Evolutionary conservation across 2,888 invertebrate genomes (phyloP).

Genomic region (Rhorus exstirpatorius): DNA sequence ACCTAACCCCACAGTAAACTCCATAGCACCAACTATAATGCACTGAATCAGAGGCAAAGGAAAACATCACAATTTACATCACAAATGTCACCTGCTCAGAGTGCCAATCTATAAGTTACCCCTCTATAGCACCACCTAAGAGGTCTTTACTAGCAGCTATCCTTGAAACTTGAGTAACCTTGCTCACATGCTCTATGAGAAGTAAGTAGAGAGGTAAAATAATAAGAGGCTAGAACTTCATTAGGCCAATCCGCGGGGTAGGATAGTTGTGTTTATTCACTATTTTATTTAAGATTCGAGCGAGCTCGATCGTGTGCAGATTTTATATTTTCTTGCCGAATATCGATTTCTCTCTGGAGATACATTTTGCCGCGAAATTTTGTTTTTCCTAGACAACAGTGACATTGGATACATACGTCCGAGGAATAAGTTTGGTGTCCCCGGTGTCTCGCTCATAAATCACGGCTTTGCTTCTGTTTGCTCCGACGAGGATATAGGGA

Average conservation of each 20-base stretch:
- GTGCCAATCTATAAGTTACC: slow-evolving; percentile 27
- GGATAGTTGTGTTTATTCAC: not conserved
- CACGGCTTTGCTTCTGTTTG: slow-evolving; percentile 74
- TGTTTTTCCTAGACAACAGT: slow-evolving; percentile 11
- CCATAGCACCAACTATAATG: slow-evolving; percentile 9
- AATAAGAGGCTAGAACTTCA: not conserved
- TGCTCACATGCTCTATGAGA: not conserved
- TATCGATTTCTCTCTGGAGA: not conserved
- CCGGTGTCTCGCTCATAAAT: slow-evolving; percentile 66
- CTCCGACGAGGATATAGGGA: slow-evolving; percentile 52
- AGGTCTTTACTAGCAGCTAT: slow-evolving; percentile 13
- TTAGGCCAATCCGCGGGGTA: not conserved
- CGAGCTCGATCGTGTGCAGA: not conserved
- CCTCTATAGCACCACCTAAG: not conserved
- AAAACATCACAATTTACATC: slow-evolving; percentile 17
- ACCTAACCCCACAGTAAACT: slow-evolving; percentile 14
- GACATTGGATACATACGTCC: slow-evolving; percentile 30
- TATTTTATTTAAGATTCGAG: not conserved
- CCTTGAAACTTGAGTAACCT: slow-evolving; percentile 38
- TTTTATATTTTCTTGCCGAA: not conserved
- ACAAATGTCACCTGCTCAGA: slow-evolving; percentile 17
- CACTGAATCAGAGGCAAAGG: not conserved
- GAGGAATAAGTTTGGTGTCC: slow-evolving; percentile 42
- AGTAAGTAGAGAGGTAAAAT: slow-evolving; percentile 6
- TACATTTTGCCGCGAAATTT: not conserved